These are phyloP conservation scores for Mya arenaria DNA, from an alignment of 1,140 invertebrate species.

Conservation along the genomic window DNA sequence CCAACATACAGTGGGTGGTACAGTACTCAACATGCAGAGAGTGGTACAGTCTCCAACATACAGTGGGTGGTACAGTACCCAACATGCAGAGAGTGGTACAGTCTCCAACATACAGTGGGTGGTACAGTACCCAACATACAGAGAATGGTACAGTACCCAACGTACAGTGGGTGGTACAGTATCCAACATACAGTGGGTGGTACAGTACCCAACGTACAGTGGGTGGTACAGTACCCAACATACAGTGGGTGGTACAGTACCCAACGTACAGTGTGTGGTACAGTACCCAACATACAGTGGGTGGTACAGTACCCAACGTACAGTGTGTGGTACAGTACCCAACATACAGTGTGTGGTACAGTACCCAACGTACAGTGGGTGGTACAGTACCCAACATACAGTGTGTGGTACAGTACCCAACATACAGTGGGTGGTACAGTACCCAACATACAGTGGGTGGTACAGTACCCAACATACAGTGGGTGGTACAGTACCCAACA, in stretches of 20 bases:
- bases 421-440: no score
- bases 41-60: neutral
- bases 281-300: neutral
- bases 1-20: neutral
- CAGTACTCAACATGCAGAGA: neutral
- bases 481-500: no score
- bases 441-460: no score
- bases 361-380: neutral
- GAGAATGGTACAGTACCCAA: neutral
- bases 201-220: neutral
- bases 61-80: neutral
- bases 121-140: neutral
- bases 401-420: no score
- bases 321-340: neutral
- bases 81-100: neutral
- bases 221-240: neutral
- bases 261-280: neutral
- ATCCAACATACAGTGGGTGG: neutral
- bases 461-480: no score
- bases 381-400: neutral
- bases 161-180: neutral
- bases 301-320: neutral
- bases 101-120: neutral
- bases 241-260: neutral
- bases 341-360: neutral